Conservation (phyloP, 2,888 invertebrate genomes). For the Sarcophaga carnaria region DNA sequence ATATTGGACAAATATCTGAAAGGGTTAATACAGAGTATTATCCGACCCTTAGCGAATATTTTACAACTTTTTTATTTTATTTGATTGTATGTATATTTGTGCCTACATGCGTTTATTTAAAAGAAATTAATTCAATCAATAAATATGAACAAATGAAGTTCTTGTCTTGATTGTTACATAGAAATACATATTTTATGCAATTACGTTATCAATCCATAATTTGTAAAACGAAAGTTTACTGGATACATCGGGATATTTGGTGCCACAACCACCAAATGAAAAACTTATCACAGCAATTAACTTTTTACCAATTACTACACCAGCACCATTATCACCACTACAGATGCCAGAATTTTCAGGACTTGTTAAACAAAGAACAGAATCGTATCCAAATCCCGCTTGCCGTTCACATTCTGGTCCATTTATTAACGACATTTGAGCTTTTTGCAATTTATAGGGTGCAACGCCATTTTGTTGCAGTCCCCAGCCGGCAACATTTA, state of each 20-base stretch:
- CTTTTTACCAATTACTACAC: constrained; percentile 74
- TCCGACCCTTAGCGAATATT: no score
- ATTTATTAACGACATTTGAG: constrained; percentile 73
- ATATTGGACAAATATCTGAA: no score
- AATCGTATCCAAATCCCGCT: constrained; percentile 76
- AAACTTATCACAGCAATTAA: constrained; percentile 77
- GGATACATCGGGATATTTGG: constrained; percentile 76
- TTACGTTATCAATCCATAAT: constrained; percentile 74
- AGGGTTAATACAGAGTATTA: no score
- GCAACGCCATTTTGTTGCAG: constrained; percentile 71
- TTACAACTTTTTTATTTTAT: no score
- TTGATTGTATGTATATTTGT: no score
- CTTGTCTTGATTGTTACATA: no score
- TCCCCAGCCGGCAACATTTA: constrained; percentile 79
- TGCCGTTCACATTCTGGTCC: constrained; percentile 72
- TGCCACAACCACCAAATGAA: constrained; percentile 77
- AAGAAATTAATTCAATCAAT: no score
- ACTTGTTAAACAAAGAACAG: constrained; percentile 75
- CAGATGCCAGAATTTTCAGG: constrained; percentile 75
- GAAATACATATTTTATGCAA: constrained; percentile 1
- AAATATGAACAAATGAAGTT: no score
- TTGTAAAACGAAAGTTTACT: constrained; percentile 74
- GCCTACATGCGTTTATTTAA: no score
- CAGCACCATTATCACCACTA: constrained; percentile 78
- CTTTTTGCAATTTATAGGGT: constrained; percentile 75